Evolutionary conservation across 1,140 invertebrate species (phyloP), one percentile per base, ranked within the genome.

Genomic region (Drosophila insularis): DNA sequence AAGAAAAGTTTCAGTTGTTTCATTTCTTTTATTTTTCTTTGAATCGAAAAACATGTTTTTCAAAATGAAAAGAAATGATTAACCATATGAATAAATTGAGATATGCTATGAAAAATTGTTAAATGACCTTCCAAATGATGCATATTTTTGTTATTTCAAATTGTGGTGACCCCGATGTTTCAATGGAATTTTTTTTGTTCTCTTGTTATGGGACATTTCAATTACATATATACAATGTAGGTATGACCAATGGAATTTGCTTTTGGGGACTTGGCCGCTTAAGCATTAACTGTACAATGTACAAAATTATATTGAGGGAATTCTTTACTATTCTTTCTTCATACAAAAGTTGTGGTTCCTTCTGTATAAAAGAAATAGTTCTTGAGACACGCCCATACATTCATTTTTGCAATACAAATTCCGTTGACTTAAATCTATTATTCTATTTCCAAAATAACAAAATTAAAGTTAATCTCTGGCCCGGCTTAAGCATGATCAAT

Each of bases 381-480:
- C n/a, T 23, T 23, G 23, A 23, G 23, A 2, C 23, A 4, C 1
- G 23, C 3, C 3, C 23, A 23, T 0, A 23, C 4, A 23, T 3
- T 2, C 0, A 23, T 27, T 3, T 27, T n/a, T n/a, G 2, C 14
- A 17, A 43, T 6, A 4, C 40, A 6, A 4, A 19, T 50, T 50
- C 10, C 17, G 21, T 50, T 50, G 10, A 1, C 43, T n/a, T 5
- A 4, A 2, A 50, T 21, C 43, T 19, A 46, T 46, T 46, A 46
- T 46, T 46, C 43, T 46, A 46, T 46, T 50, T 50, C 17, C 43
- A 50, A 31, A 59, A 35, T 2, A 19, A 19, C 43, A 39, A 37
- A 54, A 43, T 40, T 64, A 40, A 60, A 69, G 63, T 46, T 56
- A 58, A 58, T 58, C 55, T 58, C 55, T 58, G 55, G 14, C 43